Evolutionary conservation across 2,797 vertebrate genomes (phyloP).

Genomic region (Agapornis canus): DNA sequence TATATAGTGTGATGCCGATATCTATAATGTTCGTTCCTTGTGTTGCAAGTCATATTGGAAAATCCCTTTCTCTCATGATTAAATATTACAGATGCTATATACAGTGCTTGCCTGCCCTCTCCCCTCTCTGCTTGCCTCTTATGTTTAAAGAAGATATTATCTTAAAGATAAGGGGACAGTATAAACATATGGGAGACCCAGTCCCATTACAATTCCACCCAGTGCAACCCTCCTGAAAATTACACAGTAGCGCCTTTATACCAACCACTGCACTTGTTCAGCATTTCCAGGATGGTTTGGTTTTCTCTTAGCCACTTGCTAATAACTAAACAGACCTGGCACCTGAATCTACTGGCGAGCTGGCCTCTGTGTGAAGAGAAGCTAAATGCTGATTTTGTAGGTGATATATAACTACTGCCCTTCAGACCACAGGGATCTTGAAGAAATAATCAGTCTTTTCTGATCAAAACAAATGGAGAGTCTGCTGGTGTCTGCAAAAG

Average conservation of each 20-base stretch:
- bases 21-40: conserved; percentile 21
- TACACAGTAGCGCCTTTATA: not conserved
- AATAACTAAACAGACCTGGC: not conserved
- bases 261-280: not conserved
- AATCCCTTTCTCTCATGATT: conserved; percentile 3
- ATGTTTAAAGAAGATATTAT: not conserved
- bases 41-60: conserved; percentile 34
- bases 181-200: not conserved
- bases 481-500: not conserved
- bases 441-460: not conserved
- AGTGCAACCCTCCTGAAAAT: not conserved
- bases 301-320: not conserved
- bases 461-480: not conserved
- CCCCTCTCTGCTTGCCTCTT: not conserved
- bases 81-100: not conserved
- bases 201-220: not conserved
- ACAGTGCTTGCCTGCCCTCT: not conserved
- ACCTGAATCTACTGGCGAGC: not conserved
- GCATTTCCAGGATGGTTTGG: not conserved
- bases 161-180: not conserved
- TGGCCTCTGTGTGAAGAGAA: not conserved
- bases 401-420: not conserved
- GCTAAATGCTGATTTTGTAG: not conserved
- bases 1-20: conserved; percentile 22
- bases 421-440: not conserved